Percentiles rank a stretch among this genome's conserved stretches.
Conservation (phyloP, 2,797 vertebrate species). For the Scolopax rusticola region DNA sequence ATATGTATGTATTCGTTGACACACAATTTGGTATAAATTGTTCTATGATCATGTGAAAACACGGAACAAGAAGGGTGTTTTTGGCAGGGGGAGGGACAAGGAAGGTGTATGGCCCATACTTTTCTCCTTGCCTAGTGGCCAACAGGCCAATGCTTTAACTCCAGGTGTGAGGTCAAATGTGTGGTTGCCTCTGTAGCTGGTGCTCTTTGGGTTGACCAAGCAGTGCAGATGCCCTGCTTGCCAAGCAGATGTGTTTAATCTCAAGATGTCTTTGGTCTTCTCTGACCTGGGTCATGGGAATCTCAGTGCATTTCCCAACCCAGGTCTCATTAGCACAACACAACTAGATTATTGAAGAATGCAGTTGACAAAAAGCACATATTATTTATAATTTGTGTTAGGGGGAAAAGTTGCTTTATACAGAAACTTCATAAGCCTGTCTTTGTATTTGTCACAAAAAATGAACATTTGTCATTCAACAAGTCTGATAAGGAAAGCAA, state of each 20-base stretch:
- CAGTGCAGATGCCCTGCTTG: neutral
- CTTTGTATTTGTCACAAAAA: neutral
- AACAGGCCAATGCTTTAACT: neutral
- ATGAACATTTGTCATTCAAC: neutral
- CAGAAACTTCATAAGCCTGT: constrained; percentile 53
- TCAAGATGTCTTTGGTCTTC: constrained; percentile 17
- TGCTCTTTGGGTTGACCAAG: constrained; percentile 18
- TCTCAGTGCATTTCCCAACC: constrained; percentile 52
- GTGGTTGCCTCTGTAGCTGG: neutral
- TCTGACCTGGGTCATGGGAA: constrained; percentile 58
- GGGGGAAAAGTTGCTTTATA: constrained; percentile 49
- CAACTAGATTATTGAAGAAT: constrained; percentile 69
- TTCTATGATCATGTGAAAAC: neutral
- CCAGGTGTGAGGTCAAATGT: constrained; percentile 4
- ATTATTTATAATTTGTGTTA: constrained; percentile 62
- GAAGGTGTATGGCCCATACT: neutral
- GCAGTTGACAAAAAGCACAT: constrained; percentile 29
- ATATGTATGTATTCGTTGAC: too few relatives aligned
- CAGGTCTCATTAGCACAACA: constrained; percentile 53
- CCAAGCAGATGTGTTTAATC: constrained; percentile 56
- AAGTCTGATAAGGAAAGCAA: neutral
- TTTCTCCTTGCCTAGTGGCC: neutral
- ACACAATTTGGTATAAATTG: neutral
- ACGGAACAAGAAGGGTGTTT: neutral
- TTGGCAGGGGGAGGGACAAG: neutral